Percentiles rank a stretch among this genome's conserved stretches.
phyloP scores from a whole-genome alignment of 2,888 invertebrate genomes.

The Andrena bucephala region DNA sequence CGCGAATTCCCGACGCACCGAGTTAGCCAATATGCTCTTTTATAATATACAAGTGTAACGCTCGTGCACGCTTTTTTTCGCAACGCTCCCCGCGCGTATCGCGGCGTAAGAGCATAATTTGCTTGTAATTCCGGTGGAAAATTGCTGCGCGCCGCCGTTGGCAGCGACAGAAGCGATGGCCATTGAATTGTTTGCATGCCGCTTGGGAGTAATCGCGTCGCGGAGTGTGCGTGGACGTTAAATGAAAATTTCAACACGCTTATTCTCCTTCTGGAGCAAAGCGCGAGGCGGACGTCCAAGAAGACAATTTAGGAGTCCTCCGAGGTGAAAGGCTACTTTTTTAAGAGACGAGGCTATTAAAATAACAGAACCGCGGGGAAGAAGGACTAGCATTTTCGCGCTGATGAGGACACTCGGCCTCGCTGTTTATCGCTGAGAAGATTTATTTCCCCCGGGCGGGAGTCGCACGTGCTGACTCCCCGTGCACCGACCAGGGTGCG shows the following conservation, averaged over 20 bases:
- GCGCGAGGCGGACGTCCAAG: neutral
- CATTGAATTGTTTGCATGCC: constrained; percentile 11
- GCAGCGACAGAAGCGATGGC: constrained; percentile 5
- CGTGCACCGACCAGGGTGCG: constrained; percentile 46
- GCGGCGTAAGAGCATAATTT: constrained; percentile 23
- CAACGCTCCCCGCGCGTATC: neutral
- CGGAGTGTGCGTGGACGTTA: neutral
- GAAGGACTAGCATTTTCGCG: neutral
- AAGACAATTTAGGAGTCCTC: neutral
- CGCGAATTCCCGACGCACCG: constrained; percentile 25
- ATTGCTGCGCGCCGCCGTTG: constrained; percentile 20
- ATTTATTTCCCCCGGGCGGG: constrained; percentile 65
- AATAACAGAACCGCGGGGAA: neutral
- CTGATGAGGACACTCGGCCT: constrained; percentile 10
- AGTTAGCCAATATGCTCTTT: constrained; percentile 30
- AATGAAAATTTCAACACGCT: constrained; percentile 13
- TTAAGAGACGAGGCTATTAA: neutral
- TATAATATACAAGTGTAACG: constrained; percentile 2
- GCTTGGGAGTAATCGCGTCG: constrained; percentile 1
- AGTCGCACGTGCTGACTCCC: constrained; percentile 67
- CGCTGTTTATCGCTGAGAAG: constrained; percentile 65
- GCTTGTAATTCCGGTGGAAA: constrained; percentile 35
- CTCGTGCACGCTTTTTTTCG: constrained; percentile 1
- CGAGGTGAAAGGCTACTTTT: no score
- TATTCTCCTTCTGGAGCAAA: neutral